Base-by-base conservation (phyloP, 1,140 invertebrate genomes). In the Macrocentrus cingulum region DNA sequence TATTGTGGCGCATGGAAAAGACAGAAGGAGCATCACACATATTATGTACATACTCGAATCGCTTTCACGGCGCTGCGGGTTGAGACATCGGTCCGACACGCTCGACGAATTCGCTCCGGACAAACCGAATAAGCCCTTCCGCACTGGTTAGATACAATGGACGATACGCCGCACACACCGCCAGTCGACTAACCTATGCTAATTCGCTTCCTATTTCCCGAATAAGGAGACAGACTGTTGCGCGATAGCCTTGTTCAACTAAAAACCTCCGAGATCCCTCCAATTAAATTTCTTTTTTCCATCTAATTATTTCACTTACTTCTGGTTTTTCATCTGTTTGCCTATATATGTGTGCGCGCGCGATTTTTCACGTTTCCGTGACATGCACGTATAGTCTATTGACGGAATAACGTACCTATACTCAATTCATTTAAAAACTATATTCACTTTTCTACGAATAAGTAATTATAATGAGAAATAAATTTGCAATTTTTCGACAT, bases 31-130 rank as follows among this genome's bases (percentile, higher is more conserved):
- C 55, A n/a, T n/a, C n/a, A n/a, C n/a, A n/a, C 51, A 42, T 16
- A 29, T 49, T 32, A 42, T 22, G 16, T 41, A 46, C 8, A 56
- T n/a, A n/a, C 13, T 32, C 11, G 29, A 23, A 54, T 65, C 63
- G 60, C 66, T 71, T 71, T 68, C 68, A 66, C 65, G 65, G 48
- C 54, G n/a, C 19, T 56, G 56, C 65, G 56, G 61, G 67, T 71
- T 71, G 67, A 70, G 70, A 72, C 70, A 71, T 68, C 64, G 67
- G 48, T 53, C 56, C 23, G 60, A 63, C 62, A 71, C 69, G 69
- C 67, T 71, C 66, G 62, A 68, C 59, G 70, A 66, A 63, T 62
- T 62, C 51, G 23, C 51, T 18, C 49, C 44, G 57, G 53, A 54
- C 65, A 55, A 60, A 63, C 45, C 66, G 63, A 69, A n/a, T n/a